phyloP scores from a whole-genome alignment of 2,888 invertebrate genomes.

The Leucoptera coffeella region DNA sequence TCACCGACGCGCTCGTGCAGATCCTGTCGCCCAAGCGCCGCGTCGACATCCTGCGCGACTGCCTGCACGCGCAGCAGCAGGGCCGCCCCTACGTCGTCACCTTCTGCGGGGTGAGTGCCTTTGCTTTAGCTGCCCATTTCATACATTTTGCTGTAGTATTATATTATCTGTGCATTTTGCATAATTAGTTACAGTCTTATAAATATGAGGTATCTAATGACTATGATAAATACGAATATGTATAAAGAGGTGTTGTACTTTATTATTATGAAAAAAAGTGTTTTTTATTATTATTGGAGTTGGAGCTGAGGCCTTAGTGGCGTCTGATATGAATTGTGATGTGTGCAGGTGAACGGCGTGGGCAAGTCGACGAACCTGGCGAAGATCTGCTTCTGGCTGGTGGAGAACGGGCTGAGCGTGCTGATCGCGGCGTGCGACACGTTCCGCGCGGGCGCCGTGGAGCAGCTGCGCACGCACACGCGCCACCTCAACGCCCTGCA shows the following conservation, averaged over 20 bases:
- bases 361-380: conserved; percentile 98
- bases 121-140: too few relatives aligned
- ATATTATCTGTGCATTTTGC: too few relatives aligned
- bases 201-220: too few relatives aligned
- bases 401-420: conserved; percentile 93
- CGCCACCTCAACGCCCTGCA: conserved; percentile 91
- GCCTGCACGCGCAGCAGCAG: conserved; percentile 78
- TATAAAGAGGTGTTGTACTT: too few relatives aligned
- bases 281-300: too few relatives aligned
- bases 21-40: conserved; percentile 92
- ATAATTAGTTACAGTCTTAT: too few relatives aligned
- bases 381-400: conserved; percentile 98
- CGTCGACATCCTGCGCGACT: conserved; percentile 94
- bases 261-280: too few relatives aligned
- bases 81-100: conserved; percentile 91
- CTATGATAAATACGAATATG: too few relatives aligned
- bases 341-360: conserved; percentile 86
- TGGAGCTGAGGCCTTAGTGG: too few relatives aligned
- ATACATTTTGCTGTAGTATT: too few relatives aligned
- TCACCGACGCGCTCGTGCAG: conserved; percentile 88
- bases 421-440: conserved; percentile 99
- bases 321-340: too few relatives aligned
- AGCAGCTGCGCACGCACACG: conserved; percentile 93
- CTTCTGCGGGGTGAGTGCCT: conserved; percentile 92
- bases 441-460: conserved; percentile 98